phyloP scores from a whole-genome alignment of 2,113 vertebrate genomes.

The Raphicerus campestris region DNA sequence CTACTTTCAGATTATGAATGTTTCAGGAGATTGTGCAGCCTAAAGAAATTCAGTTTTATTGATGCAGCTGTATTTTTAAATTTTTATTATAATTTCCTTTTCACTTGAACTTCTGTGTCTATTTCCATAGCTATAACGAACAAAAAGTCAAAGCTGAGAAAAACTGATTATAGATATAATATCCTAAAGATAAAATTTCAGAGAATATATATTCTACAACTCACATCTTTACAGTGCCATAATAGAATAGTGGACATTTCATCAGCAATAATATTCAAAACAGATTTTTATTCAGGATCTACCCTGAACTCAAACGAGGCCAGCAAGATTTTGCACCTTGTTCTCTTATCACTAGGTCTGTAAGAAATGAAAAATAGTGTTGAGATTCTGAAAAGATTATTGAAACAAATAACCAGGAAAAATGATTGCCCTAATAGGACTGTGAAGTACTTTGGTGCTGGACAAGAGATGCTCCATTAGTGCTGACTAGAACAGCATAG shows the following conservation, averaged over 20 bases:
- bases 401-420: conserved; percentile 30
- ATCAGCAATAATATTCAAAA: not conserved
- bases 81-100: conserved; percentile 12
- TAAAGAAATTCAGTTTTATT: conserved; percentile 11
- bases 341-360: not conserved
- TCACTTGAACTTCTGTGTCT: not conserved
- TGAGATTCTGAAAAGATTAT: not conserved
- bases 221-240: not conserved
- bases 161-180: not conserved
- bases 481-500: conserved; percentile 72
- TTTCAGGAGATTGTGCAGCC: not conserved
- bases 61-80: not conserved
- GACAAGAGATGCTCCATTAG: conserved; percentile 51
- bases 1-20: conserved; percentile 7
- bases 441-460: not conserved
- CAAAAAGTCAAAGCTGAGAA: not conserved
- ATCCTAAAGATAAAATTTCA: conserved; percentile 24
- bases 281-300: not conserved
- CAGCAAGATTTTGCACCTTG: not conserved
- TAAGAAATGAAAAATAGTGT: conserved; percentile 28
- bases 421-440: not conserved
- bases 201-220: not conserved
- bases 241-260: not conserved
- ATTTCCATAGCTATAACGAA: conserved; percentile 14
- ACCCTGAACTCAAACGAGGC: not conserved